Evolutionary conservation across 2,888 invertebrate genomes (phyloP).

Genomic region (Cerastis rubricosa): DNA sequence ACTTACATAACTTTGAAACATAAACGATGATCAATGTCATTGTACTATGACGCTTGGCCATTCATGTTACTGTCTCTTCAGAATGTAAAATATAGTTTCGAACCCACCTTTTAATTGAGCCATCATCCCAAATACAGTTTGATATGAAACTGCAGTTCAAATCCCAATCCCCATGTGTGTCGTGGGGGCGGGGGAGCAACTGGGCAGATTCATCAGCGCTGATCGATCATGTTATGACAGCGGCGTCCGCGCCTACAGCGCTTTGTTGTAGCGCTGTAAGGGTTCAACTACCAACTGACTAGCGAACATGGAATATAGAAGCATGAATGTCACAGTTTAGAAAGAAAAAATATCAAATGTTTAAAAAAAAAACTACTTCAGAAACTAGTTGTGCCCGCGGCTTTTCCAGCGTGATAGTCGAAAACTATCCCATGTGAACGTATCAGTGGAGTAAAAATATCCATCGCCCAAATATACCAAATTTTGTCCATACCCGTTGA

Average conservation of each 20-base stretch:
- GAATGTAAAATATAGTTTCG: neutral
- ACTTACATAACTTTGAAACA: neutral
- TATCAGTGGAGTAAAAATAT: neutral
- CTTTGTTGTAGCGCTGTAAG: slow-evolving; percentile 73
- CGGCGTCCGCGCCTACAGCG: slow-evolving; percentile 62
- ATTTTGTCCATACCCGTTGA: neutral
- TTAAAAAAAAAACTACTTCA: neutral
- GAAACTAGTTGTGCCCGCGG: too few species aligned
- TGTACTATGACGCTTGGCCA: too few species aligned
- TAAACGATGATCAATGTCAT: neutral
- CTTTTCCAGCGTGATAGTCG: neutral
- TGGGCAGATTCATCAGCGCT: slow-evolving; percentile 72
- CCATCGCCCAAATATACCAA: neutral
- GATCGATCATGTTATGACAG: slow-evolving; percentile 87
- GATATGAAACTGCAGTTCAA: slow-evolving; percentile 36
- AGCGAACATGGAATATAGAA: slow-evolving; percentile 23
- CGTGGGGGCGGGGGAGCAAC: slow-evolving; percentile 55
- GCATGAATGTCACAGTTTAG: slow-evolving; percentile 18
- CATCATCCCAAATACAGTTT: slow-evolving; percentile 13
- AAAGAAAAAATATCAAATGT: neutral
- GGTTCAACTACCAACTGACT: slow-evolving; percentile 51
- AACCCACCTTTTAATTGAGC: neutral
- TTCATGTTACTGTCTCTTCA: neutral
- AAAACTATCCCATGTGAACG: neutral
- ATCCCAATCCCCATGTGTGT: slow-evolving; percentile 1